Percentiles rank a stretch among this genome's conserved stretches.
These are phyloP conservation scores for Hypanus sabinus DNA, from an alignment of 2,113 vertebrate species.

Conservation along the genomic window DNA sequence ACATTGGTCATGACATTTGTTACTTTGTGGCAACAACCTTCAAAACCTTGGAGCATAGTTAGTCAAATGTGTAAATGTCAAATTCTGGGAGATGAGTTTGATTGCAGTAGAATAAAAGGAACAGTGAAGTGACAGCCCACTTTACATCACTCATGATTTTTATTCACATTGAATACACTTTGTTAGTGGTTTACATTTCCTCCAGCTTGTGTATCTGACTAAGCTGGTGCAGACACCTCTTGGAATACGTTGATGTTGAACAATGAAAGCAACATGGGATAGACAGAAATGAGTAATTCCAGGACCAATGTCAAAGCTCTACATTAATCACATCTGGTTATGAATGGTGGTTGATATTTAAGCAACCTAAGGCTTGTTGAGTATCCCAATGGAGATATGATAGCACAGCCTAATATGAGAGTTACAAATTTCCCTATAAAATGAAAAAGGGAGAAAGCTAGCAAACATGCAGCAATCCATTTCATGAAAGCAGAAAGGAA, in stretches of 20 bases:
- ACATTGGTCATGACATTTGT: too few species aligned
- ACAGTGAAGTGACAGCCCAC: not conserved
- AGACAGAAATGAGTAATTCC: not conserved
- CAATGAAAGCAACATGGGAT: not conserved
- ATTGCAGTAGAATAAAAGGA: not conserved
- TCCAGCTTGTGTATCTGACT: not conserved
- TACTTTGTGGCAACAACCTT: too few species aligned
- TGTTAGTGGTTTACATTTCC: not conserved
- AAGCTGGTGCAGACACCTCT: not conserved
- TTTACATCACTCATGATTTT: not conserved
- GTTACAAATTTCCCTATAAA: not conserved
- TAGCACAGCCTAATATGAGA: not conserved
- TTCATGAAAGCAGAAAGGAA: not conserved
- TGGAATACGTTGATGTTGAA: not conserved
- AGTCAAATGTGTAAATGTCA: not conserved
- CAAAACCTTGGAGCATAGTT: not conserved
- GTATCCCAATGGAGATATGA: not conserved
- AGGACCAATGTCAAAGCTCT: not conserved
- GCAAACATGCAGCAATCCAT: not conserved
- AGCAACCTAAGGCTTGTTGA: not conserved
- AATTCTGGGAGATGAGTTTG: not conserved
- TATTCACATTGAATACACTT: not conserved
- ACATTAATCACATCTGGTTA: not conserved
- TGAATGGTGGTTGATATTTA: not conserved
- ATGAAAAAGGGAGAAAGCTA: not conserved